Base-by-base conservation (phyloP, 1,140 invertebrate species). In the Drosophila burlai region DNA sequence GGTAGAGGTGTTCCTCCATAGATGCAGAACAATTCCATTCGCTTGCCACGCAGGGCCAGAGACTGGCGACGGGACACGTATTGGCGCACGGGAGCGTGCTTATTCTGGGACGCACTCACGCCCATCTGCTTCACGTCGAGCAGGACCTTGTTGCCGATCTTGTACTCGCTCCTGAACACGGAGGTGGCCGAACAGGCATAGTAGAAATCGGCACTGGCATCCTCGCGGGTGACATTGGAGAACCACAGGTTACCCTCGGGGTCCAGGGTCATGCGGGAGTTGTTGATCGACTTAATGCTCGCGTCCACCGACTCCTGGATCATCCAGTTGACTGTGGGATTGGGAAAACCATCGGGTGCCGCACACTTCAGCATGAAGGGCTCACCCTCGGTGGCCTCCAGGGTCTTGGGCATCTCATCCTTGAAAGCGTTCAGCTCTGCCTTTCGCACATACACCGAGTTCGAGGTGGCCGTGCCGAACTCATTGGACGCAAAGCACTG, bases 401-500 rank as follows among this genome's bases (percentile, higher is more conserved):
- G 59, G 0, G 95, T 95, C 47, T 95, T 95, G 40, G 93, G 94
- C 11, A 93, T 93, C 50, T 96, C 95, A 81, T 97, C 97, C 92
- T 98, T 97, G 93, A 99, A 98, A 0, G 97, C 97, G 93, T 98
- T 98, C 63, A 99, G 93, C 93, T 98, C 98, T 6, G 98, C 97
- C 93, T 98, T 98, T n/a, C 98, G 94, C 15, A 99, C 97, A 87
- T 98, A 98, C 11, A 99, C 98, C 0, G 97, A 97, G 93, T 99
- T 99, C 1, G 98, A 98, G 0, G 98, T 98, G 15, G 98, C 98
- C 5, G 95, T 97, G 49, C 99, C 99, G 95, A 98, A 98, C 83
- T 97, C 96, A 92, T 99, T 99, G 81, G 96, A 95, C 1, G 99
- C 99, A 93, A 98, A 98, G 94, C 99, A 99, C 92, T 99, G 98